A percentile compares a stretch with the other conserved stretches of the same genome.
phyloP scores from a whole-genome alignment of 2,888 invertebrate genomes.

The Heliconius ethilla region DNA sequence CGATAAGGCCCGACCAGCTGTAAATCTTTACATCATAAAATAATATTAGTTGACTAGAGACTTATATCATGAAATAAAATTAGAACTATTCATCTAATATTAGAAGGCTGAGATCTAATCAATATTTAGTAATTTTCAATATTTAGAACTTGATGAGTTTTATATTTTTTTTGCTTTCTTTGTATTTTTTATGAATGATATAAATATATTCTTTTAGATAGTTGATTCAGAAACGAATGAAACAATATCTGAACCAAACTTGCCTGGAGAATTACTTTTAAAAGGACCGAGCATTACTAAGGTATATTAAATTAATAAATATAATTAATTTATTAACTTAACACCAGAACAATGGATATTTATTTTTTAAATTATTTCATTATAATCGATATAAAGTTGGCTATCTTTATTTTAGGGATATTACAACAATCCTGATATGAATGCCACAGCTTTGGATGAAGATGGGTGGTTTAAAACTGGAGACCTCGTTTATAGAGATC shows the following conservation, averaged over 20 bases:
- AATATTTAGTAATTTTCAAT: no score
- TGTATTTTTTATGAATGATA: neutral
- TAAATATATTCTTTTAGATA: conserved; percentile 54
- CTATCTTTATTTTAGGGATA: conserved; percentile 60
- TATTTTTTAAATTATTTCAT: neutral
- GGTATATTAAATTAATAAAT: conserved; percentile 20
- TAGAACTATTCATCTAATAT: no score
- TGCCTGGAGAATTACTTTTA: conserved; percentile 68
- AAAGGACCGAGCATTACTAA: conserved; percentile 52
- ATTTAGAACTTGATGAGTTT: no score
- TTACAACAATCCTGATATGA: conserved; percentile 67
- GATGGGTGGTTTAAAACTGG: conserved; percentile 79
- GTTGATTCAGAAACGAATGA: conserved; percentile 62
- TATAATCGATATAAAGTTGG: neutral
- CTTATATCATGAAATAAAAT: no score
- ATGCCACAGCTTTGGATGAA: conserved; percentile 66
- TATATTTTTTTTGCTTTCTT: no score
- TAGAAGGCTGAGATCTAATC: no score
- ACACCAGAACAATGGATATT: neutral
- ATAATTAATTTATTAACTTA: neutral
- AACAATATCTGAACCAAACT: conserved; percentile 58
- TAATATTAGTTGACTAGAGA: no score
- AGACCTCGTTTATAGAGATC: conserved; percentile 77
- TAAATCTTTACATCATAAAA: no score
- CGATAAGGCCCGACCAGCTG: no score